Conservation (phyloP, 2,797 vertebrate genomes). For the Tragelaphus eurycerus region DNA sequence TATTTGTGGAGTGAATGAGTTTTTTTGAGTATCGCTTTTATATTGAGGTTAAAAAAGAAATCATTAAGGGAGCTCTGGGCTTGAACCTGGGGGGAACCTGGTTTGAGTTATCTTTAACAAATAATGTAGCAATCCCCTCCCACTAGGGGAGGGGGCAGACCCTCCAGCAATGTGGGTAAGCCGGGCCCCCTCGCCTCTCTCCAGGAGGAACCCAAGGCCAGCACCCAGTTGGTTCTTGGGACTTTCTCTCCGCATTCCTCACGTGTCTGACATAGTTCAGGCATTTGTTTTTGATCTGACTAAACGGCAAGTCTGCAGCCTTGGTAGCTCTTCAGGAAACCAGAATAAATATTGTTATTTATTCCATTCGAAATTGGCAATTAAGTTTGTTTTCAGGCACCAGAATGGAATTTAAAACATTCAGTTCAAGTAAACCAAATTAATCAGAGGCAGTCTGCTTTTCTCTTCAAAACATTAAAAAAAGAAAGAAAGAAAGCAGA, state of each 20-base stretch:
- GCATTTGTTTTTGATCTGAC: constrained; percentile 51
- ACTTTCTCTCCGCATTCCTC: constrained; percentile 32
- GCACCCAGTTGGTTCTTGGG: not conserved
- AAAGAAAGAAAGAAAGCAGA: not conserved
- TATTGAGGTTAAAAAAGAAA: not conserved
- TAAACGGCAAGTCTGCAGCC: constrained; percentile 36
- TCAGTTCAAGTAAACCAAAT: constrained; percentile 52
- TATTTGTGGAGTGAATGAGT: constrained; percentile 5
- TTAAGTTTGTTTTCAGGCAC: constrained; percentile 58
- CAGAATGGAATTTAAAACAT: constrained; percentile 57
- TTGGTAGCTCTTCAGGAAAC: constrained; percentile 43
- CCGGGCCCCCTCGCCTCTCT: not conserved
- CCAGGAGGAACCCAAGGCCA: not conserved
- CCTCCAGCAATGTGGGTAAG: not conserved
- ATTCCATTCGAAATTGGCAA: constrained; percentile 38
- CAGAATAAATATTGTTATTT: constrained; percentile 66
- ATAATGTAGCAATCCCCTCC: not conserved
- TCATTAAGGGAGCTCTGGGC: not conserved
- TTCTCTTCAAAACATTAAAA: constrained; percentile 27
- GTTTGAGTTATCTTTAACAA: not conserved
- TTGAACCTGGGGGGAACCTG: not conserved
- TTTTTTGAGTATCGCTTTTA: not conserved
- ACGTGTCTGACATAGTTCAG: not conserved
- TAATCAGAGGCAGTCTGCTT: constrained; percentile 33
- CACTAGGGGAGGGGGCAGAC: not conserved